A percentile compares a stretch with the other conserved stretches of the same genome.
Evolutionary conservation across 2,113 vertebrate species (phyloP).

Genomic region (Bujurquina vittata): DNA sequence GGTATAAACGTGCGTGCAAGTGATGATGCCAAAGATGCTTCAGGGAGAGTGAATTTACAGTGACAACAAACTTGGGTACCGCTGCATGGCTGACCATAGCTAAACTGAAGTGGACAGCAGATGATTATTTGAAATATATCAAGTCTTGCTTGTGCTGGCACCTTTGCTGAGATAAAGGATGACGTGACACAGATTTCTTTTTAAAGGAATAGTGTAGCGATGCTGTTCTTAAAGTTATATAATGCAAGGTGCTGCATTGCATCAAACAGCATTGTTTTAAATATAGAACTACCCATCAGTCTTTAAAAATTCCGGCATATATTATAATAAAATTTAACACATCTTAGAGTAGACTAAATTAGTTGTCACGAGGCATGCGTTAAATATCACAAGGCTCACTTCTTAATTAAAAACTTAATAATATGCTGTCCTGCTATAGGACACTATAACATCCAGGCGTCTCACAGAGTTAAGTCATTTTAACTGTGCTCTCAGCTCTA

Average conservation of each 20-base stretch:
- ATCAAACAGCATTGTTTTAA: slow-evolving; percentile 49
- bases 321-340: neutral
- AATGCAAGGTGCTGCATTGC: slow-evolving; percentile 66
- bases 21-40: slow-evolving; percentile 44
- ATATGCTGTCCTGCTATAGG: slow-evolving; percentile 10
- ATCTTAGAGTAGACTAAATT: neutral
- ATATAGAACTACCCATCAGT: neutral
- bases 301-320: neutral
- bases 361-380: neutral
- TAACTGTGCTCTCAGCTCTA: slow-evolving; percentile 38
- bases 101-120: slow-evolving; percentile 57
- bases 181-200: slow-evolving; percentile 25
- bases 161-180: slow-evolving; percentile 54
- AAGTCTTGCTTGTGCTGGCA: slow-evolving; percentile 43
- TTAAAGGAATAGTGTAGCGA: slow-evolving; percentile 15
- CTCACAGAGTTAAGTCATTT: slow-evolving; percentile 47
- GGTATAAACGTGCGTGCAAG: slow-evolving; percentile 26
- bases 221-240: slow-evolving; percentile 64
- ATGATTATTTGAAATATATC: slow-evolving; percentile 61
- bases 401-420: neutral
- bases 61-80: slow-evolving; percentile 60
- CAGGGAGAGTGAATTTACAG: slow-evolving; percentile 64
- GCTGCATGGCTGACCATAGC: slow-evolving; percentile 31
- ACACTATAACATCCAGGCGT: slow-evolving; percentile 31
- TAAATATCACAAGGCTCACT: slow-evolving; percentile 1